Base-by-base conservation (phyloP, 1,140 invertebrate genomes). In the Muscidifurax raptorellus region DNA sequence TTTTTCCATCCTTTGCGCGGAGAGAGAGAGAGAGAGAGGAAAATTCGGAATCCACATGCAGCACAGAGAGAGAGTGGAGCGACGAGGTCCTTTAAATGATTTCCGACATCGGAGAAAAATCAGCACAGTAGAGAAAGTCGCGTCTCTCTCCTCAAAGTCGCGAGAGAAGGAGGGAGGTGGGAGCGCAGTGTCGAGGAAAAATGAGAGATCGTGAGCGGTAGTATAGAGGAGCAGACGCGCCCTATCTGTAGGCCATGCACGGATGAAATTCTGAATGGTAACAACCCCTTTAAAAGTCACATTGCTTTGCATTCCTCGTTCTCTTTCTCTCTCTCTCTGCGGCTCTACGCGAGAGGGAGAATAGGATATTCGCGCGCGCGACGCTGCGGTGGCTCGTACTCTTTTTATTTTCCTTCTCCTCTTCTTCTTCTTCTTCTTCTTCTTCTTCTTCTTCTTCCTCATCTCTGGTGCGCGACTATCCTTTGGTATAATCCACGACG, bases 261-360 rank as follows among this genome's bases (percentile, higher is more conserved):
- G 83, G 79, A 88, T 87, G 87, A 87, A 86, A 87, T 87, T 88
- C 76, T 36, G 36, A 77, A 82, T 85, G 81, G 83, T 86, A 86
- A 88, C 84, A 85, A 86, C 59, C 66, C 86, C 81, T 89, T 86
- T 84, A 84, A 88, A 89, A 86, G 82, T 85, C 87, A 86, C 87
- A 88, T 87, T 87, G 88, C 87, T 88, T 87, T 83, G 80, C 59
- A 88, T 86, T 88, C 74, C 83, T 64, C 52, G 67, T 59, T 59
- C 52, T 18, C 22, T 59, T 12, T 47, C 7, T 47, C 36, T 40
- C 44, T 47, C 44, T 47, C 13, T 18, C 13, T 18, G 44, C 13
- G 44, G 44, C 44, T 47, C 44, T 10, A 18, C 15, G 25, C 25
- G 64, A 79, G 67, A 74, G 32, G 80, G 5, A 76, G 78, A 82